phyloP scores from a whole-genome alignment of 1,140 invertebrate species.

The Lycorma delicatula region DNA sequence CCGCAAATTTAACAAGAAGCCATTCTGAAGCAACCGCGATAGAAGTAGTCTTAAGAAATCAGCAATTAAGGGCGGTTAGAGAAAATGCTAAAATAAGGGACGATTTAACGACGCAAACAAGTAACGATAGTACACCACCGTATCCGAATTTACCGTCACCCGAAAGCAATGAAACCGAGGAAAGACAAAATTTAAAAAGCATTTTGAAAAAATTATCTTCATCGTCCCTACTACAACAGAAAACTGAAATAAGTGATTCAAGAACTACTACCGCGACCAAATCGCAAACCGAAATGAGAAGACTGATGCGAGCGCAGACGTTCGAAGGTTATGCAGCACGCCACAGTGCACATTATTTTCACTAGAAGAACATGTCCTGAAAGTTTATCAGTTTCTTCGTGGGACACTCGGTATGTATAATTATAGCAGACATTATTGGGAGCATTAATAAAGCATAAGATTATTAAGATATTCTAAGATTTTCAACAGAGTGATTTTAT shows the following conservation, averaged over 20 bases:
- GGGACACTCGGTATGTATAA: too few relatives aligned
- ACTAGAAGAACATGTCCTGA: too few relatives aligned
- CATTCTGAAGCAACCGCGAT: slow-evolving; percentile 49
- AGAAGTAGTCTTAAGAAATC: slow-evolving; percentile 29
- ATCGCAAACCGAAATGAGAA: slow-evolving; percentile 33
- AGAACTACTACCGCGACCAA: slow-evolving; percentile 39
- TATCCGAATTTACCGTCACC: slow-evolving; percentile 1
- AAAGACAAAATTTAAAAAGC: slow-evolving; percentile 70
- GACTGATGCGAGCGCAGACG: slow-evolving; percentile 66
- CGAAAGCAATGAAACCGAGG: slow-evolving; percentile 62
- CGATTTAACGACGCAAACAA: neutral
- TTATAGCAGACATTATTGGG: too few relatives aligned
- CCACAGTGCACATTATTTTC: too few relatives aligned
- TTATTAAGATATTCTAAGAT: too few relatives aligned
- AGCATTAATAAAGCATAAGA: too few relatives aligned
- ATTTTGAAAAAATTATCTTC: slow-evolving; percentile 71
- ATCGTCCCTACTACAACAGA: slow-evolving; percentile 7
- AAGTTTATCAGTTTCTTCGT: too few relatives aligned
- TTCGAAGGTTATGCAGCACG: slow-evolving; percentile 77
- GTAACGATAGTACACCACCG: neutral
- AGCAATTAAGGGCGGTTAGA: slow-evolving; percentile 6
- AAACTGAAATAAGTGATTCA: slow-evolving; percentile 38
- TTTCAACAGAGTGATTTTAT: too few relatives aligned
- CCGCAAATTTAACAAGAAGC: slow-evolving; percentile 46
- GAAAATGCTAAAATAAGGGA: neutral